Evolutionary conservation across 2,888 invertebrate species (phyloP), one percentile per base, ranked within the genome.

Genomic region (Eupithecia inturbata): DNA sequence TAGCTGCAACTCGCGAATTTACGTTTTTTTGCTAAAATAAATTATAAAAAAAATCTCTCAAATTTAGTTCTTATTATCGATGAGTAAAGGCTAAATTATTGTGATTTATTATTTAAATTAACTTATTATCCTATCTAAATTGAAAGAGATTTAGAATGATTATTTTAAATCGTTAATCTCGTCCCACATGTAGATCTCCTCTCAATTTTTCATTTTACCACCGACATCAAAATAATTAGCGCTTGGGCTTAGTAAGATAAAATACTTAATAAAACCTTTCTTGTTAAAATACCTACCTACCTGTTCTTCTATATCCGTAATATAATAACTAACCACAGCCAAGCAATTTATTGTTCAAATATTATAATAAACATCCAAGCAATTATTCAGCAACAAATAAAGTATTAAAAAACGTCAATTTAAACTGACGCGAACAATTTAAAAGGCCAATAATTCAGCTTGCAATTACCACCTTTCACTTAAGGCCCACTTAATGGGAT

Each of bases 401-500:
- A 39, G 66, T 67, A 67, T 67, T 67, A 49, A 66, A 70, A 72
- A 72, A 67, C 63, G 70, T 66, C 71, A 73, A 73, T 74, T 70
- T 68, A 33, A 69, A 68, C 45, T 22, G 70, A 73, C 70, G 45
- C 36, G 49, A 70, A 73, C 33, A 77, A 70, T 75, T 76, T 77
- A 76, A 78, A 75, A 75, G 67, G 72, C 63, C 74, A 74, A 71
- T 75, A 75, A 78, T 77, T 77, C 72, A 70, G 79, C 85, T 85
- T 82, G 79, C 89, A 90, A 80, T 76, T 87, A 81, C 91, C 62
- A 60, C 86, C 77, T 83, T 89, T 78, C 88, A 19, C 82, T 57
- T 79, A 81, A 82, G 80, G 79, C 79, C 86, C 80, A 89, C 90
- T 92, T 95, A 95, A 95, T 95, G 94, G 94, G 94, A 94, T 95